These are phyloP conservation scores for Dufourea novaeangliae DNA, from an alignment of 1,140 invertebrate species.

Conservation along the genomic window DNA sequence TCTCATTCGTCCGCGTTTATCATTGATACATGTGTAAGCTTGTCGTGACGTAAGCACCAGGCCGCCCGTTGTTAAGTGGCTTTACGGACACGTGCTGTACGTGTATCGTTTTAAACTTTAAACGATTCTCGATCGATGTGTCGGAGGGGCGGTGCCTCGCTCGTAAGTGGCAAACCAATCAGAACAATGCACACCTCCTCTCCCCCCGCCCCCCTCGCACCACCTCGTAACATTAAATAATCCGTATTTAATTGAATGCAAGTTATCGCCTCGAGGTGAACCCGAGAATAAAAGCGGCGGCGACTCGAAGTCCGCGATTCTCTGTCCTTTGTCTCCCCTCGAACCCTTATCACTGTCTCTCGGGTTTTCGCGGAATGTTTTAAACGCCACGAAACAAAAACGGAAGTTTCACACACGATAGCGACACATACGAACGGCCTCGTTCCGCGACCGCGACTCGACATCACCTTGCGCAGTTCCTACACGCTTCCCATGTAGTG, in stretches of 20 bases:
- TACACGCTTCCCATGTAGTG: too few relatives aligned
- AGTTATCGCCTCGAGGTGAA: conserved; percentile 15
- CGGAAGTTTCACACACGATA: too few relatives aligned
- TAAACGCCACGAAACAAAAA: not conserved
- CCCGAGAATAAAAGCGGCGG: not conserved
- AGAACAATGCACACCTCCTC: conserved; percentile 31
- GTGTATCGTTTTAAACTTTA: too few relatives aligned
- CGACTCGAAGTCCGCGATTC: not conserved
- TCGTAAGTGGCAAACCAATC: conserved; percentile 42
- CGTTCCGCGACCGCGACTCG: too few relatives aligned
- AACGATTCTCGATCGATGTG: conserved; percentile 10
- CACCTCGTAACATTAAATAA: not conserved
- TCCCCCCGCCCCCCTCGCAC: too few relatives aligned
- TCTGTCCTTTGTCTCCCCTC: not conserved
- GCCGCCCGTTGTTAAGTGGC: conserved; percentile 24
- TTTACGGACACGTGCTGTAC: not conserved
- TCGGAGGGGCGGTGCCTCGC: conserved; percentile 33
- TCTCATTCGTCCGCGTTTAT: conserved; percentile 2
- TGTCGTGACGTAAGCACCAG: conserved; percentile 3
- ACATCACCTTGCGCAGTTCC: too few relatives aligned
- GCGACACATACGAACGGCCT: too few relatives aligned
- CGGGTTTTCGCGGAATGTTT: not conserved
- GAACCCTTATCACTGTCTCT: too few relatives aligned
- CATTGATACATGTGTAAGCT: conserved; percentile 4
- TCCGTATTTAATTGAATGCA: not conserved